Conservation (phyloP, 2,888 invertebrate genomes). For the Eristalinus aeneus region DNA sequence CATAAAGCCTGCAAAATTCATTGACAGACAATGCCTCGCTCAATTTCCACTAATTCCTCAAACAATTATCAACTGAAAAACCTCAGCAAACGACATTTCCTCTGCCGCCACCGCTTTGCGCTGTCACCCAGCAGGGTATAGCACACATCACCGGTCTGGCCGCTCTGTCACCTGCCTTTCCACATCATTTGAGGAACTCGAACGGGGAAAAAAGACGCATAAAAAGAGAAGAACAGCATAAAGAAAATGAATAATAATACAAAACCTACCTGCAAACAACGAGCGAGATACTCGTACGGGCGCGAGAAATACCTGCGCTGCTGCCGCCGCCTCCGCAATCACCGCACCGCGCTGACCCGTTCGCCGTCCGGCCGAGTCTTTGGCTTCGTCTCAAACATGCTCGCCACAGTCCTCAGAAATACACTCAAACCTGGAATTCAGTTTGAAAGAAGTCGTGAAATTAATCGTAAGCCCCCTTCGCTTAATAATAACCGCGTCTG, state of each 20-base stretch:
- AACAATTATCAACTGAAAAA: not conserved
- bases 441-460: conserved; percentile 70
- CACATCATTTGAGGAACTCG: conserved; percentile 53
- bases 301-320: conserved; percentile 53
- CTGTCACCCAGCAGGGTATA: not conserved
- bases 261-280: conserved; percentile 48
- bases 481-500: conserved; percentile 51
- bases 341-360: conserved; percentile 1
- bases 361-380: not conserved
- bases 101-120: not conserved
- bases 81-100: not conserved
- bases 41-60: not conserved
- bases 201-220: not conserved
- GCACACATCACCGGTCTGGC: not conserved
- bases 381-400: not conserved
- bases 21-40: conserved; percentile 28
- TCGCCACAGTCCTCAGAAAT: conserved; percentile 33
- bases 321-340: not conserved
- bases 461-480: conserved; percentile 67
- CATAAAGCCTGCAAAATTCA: conserved; percentile 20
- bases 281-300: conserved; percentile 10
- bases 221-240: conserved; percentile 29
- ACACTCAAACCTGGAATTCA: conserved; percentile 62
- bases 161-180: conserved; percentile 38
- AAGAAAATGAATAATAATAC: conserved; percentile 55